Percentiles rank a stretch among this genome's conserved stretches.
phyloP scores from a whole-genome alignment of 2,797 vertebrate genomes.

The Hydrophis major region DNA sequence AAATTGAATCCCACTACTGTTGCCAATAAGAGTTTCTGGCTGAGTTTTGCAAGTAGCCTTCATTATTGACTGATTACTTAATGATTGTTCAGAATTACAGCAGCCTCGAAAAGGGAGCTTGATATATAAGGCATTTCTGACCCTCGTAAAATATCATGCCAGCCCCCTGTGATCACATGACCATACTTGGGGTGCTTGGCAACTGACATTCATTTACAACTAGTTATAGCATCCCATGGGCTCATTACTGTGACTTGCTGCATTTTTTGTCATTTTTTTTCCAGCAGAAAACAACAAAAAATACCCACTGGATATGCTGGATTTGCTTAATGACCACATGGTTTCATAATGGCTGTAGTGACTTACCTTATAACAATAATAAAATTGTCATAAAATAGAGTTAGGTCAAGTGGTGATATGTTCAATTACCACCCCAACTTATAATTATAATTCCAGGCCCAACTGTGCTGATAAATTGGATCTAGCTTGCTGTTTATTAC shows the following conservation, averaged over 20 bases:
- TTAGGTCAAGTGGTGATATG: not conserved
- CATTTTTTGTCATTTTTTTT: not conserved
- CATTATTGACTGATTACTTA: not conserved
- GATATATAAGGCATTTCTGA: not conserved
- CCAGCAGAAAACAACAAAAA: not conserved
- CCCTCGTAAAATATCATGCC: not conserved
- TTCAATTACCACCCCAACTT: not conserved
- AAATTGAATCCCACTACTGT: too few relatives aligned
- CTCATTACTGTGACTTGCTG: not conserved
- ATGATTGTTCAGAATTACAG: not conserved
- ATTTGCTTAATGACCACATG: not conserved
- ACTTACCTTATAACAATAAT: not conserved
- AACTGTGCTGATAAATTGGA: not conserved
- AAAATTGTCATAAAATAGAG: not conserved
- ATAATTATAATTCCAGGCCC: not conserved
- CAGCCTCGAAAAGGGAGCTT: not conserved
- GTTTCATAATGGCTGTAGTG: not conserved
- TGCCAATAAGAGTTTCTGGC: not conserved
- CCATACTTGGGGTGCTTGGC: not conserved
- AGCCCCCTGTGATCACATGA: not conserved
- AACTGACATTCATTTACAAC: not conserved
- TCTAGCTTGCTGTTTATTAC: not conserved
- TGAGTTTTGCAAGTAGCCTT: not conserved
- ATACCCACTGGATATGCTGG: not conserved
- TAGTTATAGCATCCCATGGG: not conserved